Percentiles rank a stretch among this genome's conserved stretches.
Conservation (phyloP, 2,888 invertebrate genomes). For the Limnephilus auricula region DNA sequence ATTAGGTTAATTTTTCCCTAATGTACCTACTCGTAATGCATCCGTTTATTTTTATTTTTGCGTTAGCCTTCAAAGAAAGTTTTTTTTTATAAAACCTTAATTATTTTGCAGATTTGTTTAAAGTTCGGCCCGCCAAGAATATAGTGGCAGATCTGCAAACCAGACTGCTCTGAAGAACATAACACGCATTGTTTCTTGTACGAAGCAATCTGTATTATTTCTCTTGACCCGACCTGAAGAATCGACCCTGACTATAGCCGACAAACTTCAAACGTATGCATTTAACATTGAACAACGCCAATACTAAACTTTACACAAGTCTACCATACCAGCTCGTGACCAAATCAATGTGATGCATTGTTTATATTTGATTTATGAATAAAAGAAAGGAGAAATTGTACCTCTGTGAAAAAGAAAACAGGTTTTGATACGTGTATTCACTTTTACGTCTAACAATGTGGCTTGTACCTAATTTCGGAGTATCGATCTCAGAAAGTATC, state of each 20-base stretch:
- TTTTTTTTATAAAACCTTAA: too few relatives aligned
- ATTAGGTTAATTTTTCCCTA: too few relatives aligned
- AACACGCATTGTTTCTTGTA: constrained; percentile 2
- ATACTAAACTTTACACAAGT: neutral
- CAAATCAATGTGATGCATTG: constrained; percentile 35
- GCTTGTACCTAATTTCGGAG: neutral
- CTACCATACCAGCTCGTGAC: constrained; percentile 32
- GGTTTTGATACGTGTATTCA: neutral
- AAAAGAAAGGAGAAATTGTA: constrained; percentile 41
- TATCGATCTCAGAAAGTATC: neutral
- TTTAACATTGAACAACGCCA: constrained; percentile 33
- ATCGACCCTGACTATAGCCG: constrained; percentile 16
- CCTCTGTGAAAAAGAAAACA: neutral
- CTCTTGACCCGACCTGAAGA: neutral
- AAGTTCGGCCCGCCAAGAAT: neutral
- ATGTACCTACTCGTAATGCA: too few relatives aligned
- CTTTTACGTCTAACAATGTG: neutral
- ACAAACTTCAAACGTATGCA: neutral
- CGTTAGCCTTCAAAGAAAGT: too few relatives aligned
- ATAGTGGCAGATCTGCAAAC: neutral
- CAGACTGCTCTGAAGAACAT: neutral
- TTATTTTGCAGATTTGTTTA: too few relatives aligned
- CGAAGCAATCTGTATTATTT: neutral
- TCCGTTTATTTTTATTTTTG: too few relatives aligned
- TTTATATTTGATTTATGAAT: constrained; percentile 49